These are phyloP conservation scores for Dendroctonus valens DNA, from an alignment of 1,140 invertebrate species.

Conservation along the genomic window DNA sequence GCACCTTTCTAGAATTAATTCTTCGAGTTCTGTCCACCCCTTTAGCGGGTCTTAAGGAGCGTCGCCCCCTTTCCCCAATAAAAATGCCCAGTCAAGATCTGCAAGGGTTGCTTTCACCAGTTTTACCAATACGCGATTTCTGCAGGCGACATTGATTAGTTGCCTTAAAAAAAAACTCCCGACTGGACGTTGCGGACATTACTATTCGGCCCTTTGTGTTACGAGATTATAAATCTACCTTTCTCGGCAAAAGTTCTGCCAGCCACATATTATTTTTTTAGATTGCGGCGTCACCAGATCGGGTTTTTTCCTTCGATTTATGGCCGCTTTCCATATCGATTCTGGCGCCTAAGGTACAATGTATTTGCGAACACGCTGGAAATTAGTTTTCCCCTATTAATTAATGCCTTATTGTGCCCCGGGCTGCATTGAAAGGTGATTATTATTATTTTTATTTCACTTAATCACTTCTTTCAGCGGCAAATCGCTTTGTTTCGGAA, in stretches of 20 bases:
- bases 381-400: constrained; percentile 28
- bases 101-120: constrained; percentile 25
- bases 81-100: constrained; percentile 27
- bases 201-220: constrained; percentile 30
- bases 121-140: constrained; percentile 27
- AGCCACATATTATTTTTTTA: constrained; percentile 28
- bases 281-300: neutral
- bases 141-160: constrained; percentile 30
- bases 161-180: constrained; percentile 23
- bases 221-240: constrained; percentile 32
- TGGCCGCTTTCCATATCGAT: constrained; percentile 23
- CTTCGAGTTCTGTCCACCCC: neutral
- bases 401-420: constrained; percentile 21
- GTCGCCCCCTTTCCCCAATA: constrained; percentile 8
- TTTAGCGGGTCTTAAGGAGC: neutral
- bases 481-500: no score
- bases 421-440: constrained; percentile 16
- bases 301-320: constrained; percentile 17
- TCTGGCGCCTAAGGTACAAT: constrained; percentile 19
- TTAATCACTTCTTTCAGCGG: neutral
- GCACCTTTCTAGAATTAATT: no score
- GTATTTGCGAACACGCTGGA: constrained; percentile 20
- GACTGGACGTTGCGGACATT: constrained; percentile 30
- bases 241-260: constrained; percentile 29
- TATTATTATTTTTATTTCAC: constrained; percentile 17